phyloP scores from a whole-genome alignment of 2,888 invertebrate species.

The Marasmarcha lunaedactyla region DNA sequence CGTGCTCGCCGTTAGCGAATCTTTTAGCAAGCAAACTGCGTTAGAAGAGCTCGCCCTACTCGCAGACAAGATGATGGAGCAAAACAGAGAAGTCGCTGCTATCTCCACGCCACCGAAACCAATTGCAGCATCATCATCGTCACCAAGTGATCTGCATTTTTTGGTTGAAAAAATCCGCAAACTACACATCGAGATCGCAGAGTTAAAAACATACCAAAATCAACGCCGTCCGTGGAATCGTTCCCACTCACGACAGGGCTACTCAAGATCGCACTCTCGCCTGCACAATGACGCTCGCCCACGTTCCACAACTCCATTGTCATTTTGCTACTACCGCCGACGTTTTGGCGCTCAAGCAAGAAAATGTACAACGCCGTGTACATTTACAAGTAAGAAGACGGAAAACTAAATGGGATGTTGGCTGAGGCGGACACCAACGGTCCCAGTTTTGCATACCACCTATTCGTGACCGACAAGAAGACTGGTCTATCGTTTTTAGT shows the following conservation, averaged over 20 bases:
- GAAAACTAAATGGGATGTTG: slow-evolving; percentile 7
- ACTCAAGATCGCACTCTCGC: background rate
- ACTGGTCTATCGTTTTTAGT: slow-evolving; percentile 4
- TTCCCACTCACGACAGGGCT: background rate
- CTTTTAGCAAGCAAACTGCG: background rate
- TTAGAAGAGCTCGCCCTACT: background rate
- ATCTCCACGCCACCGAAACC: background rate
- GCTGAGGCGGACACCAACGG: slow-evolving; percentile 9
- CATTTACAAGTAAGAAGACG: background rate
- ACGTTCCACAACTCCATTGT: background rate
- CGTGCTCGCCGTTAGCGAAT: background rate
- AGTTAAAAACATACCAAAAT: background rate
- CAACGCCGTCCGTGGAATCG: background rate
- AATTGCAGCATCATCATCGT: background rate
- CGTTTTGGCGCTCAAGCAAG: slow-evolving; percentile 9
- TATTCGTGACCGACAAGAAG: slow-evolving; percentile 11
- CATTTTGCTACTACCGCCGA: slow-evolving; percentile 10
- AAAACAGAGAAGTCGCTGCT: background rate
- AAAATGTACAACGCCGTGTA: slow-evolving; percentile 5
- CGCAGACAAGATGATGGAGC: background rate
- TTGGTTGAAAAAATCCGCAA: background rate
- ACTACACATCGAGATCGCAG: background rate
- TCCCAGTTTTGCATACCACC: slow-evolving; percentile 6
- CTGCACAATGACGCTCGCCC: background rate
- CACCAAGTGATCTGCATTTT: background rate